Percentiles rank a stretch among this genome's conserved stretches.
phyloP scores from a whole-genome alignment of 1,140 invertebrate genomes.

The Drosophila lini region DNA sequence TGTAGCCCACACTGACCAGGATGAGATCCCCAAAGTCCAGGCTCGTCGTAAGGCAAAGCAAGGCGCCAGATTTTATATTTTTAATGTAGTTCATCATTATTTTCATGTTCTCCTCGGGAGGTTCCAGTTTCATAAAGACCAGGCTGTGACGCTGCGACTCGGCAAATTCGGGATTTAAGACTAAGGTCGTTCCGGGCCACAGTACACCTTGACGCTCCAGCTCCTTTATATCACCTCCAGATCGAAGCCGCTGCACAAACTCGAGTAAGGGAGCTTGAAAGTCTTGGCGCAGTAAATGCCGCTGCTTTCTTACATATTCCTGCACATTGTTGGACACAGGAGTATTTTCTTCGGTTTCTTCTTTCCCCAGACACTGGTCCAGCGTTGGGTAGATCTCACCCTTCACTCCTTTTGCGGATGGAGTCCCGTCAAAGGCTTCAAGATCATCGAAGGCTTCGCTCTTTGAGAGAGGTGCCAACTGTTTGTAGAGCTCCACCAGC shows the following conservation, averaged over 20 bases:
- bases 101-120: neutral
- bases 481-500: constrained; percentile 52
- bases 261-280: constrained; percentile 87
- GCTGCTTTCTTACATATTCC: constrained; percentile 92
- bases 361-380: constrained; percentile 37
- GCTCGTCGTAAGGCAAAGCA: constrained; percentile 88
- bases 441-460: constrained; percentile 31
- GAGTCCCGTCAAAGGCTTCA: neutral
- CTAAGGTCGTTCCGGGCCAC: constrained; percentile 56
- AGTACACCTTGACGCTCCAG: constrained; percentile 75
- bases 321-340: constrained; percentile 60
- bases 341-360: neutral
- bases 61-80: constrained; percentile 88
- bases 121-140: constrained; percentile 56
- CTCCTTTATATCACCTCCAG: constrained; percentile 59
- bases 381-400: constrained; percentile 71
- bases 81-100: constrained; percentile 55
- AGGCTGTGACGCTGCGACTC: constrained; percentile 50
- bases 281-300: constrained; percentile 91
- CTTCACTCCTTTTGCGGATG: constrained; percentile 15
- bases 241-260: constrained; percentile 62
- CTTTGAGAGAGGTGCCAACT: constrained; percentile 18
- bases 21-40: constrained; percentile 89
- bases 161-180: constrained; percentile 52
- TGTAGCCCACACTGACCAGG: constrained; percentile 88